Evolutionary conservation across 1,140 invertebrate genomes (phyloP).

Genomic region (Zaprionus ornatus): DNA sequence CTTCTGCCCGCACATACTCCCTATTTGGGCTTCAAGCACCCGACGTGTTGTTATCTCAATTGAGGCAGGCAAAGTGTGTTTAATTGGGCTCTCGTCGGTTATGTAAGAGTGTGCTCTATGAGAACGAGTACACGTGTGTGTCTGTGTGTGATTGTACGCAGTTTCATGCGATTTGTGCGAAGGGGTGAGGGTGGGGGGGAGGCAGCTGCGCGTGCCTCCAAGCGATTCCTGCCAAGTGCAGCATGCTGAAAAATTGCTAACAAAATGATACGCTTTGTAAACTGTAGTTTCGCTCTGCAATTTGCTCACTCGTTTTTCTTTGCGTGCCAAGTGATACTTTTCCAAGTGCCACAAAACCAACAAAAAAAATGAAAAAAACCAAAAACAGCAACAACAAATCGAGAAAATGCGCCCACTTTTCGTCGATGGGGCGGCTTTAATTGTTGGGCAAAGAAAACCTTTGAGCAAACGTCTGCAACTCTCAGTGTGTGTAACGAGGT

Average conservation of each 20-base stretch:
- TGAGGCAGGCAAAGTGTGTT: conserved; percentile 51
- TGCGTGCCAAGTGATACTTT: conserved; percentile 80
- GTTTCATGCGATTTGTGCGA: conserved; percentile 25
- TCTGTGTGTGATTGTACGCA: conserved; percentile 10
- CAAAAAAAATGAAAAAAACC: not conserved
- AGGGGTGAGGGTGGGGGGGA: not conserved
- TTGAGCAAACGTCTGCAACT: conserved; percentile 34
- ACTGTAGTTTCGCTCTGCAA: conserved; percentile 52
- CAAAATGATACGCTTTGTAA: conserved; percentile 81
- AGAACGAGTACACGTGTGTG: conserved; percentile 21
- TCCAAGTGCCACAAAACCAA: conserved; percentile 30
- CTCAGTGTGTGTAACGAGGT: conserved; percentile 25
- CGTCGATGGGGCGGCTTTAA: conserved; percentile 47
- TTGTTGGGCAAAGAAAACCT: conserved; percentile 58
- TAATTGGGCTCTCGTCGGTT: conserved; percentile 52
- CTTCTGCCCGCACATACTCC: not conserved
- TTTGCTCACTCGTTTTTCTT: conserved; percentile 77
- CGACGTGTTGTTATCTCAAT: conserved; percentile 49
- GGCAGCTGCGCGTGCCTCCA: conserved; percentile 50
- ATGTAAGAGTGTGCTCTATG: conserved; percentile 12
- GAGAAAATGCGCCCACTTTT: conserved; percentile 33
- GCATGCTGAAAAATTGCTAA: conserved; percentile 79
- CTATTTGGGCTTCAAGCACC: conserved; percentile 7
- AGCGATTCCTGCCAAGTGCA: conserved; percentile 75
- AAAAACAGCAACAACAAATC: conserved; percentile 32